Conservation (phyloP, 1,140 invertebrate genomes). For the Carposina sasakii region DNA sequence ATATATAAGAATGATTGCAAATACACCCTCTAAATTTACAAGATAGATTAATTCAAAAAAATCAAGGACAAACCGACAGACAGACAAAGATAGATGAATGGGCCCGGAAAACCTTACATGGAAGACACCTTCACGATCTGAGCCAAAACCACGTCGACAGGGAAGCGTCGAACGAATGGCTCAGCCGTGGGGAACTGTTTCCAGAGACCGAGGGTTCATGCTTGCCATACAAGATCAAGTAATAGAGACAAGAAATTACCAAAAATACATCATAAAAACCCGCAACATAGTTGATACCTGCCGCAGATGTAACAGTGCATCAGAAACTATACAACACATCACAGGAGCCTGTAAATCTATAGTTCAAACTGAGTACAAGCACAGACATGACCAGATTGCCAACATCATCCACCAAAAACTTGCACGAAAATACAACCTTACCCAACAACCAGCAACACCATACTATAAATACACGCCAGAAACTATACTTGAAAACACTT, state of each 20-base stretch:
- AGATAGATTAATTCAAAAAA: not conserved
- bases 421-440: not conserved
- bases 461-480: slow-evolving; percentile 3
- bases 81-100: not conserved
- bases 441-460: not conserved
- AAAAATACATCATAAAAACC: slow-evolving; percentile 1
- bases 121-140: no score
- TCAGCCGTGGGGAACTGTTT: not conserved
- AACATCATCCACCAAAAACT: slow-evolving; percentile 7
- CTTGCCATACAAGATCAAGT: not conserved
- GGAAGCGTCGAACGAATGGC: not conserved
- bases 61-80: not conserved
- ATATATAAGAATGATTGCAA: slow-evolving; percentile 1
- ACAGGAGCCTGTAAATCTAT: not conserved
- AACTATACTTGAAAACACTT: not conserved
- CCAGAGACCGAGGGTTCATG: not conserved
- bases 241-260: slow-evolving; percentile 4
- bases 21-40: not conserved
- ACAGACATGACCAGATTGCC: slow-evolving; percentile 2
- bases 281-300: not conserved
- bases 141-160: not conserved
- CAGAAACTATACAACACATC: not conserved
- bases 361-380: not conserved
- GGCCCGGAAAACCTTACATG: no score
- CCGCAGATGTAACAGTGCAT: not conserved